phyloP scores from a whole-genome alignment of 2,888 invertebrate species.

The Desoria tigrina region DNA sequence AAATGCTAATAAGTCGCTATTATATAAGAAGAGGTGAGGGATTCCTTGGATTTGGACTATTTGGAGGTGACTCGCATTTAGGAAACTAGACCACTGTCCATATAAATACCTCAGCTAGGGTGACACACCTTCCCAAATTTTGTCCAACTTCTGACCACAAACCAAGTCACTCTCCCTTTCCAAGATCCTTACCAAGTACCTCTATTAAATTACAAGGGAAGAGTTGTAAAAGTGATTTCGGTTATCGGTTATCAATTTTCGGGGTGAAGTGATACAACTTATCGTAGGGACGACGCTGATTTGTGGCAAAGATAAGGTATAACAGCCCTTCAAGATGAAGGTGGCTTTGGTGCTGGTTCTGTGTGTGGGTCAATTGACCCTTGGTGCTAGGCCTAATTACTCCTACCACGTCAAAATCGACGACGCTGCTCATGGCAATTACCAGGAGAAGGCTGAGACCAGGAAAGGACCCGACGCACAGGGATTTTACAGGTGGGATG shows the following conservation, averaged over 20 bases:
- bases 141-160: conserved; percentile 24
- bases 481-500: conserved; percentile 51
- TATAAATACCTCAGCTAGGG: conserved; percentile 39
- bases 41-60: too few relatives aligned
- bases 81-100: not conserved
- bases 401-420: conserved; percentile 52
- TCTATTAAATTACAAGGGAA: not conserved
- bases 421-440: conserved; percentile 48
- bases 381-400: conserved; percentile 51
- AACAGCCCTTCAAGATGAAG: conserved; percentile 27
- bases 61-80: too few relatives aligned
- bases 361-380: conserved; percentile 19
- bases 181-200: too few relatives aligned
- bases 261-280: too few relatives aligned
- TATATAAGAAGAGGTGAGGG: too few relatives aligned
- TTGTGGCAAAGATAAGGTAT: conserved; percentile 7
- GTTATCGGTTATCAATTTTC: not conserved
- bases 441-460: conserved; percentile 51
- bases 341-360: conserved; percentile 27
- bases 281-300: not conserved
- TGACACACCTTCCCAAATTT: conserved; percentile 46
- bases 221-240: not conserved
- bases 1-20: too few relatives aligned
- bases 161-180: conserved; percentile 1
- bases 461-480: conserved; percentile 48